Evolutionary conservation across 2,113 vertebrate species (phyloP).

Genomic region (Neopipo cinnamomea): DNA sequence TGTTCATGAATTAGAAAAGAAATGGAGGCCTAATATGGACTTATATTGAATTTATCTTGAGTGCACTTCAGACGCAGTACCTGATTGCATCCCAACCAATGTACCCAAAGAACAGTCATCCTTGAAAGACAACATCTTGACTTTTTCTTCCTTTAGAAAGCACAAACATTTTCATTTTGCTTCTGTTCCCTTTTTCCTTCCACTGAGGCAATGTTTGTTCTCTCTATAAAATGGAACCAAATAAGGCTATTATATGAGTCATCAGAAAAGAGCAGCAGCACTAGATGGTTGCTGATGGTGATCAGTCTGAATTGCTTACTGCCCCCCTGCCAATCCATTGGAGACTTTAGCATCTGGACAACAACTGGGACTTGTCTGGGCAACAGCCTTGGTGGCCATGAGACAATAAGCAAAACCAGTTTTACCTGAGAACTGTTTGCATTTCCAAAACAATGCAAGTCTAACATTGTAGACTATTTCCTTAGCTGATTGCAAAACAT

Average conservation of each 20-base stretch:
- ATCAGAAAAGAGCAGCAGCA: constrained; percentile 12
- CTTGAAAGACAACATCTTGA: background rate
- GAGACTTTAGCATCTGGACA: background rate
- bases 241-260: constrained; percentile 21
- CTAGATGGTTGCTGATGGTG: background rate
- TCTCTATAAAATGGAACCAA: background rate
- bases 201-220: background rate
- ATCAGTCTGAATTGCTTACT: background rate
- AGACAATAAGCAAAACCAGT: background rate
- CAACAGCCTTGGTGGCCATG: background rate
- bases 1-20: background rate
- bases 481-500: background rate
- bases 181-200: constrained; percentile 3
- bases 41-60: background rate
- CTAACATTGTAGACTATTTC: background rate
- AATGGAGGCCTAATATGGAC: background rate
- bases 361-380: background rate
- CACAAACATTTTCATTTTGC: background rate
- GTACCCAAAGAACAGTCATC: background rate
- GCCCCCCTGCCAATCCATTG: background rate
- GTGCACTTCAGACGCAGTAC: background rate
- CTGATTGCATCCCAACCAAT: background rate
- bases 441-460: background rate
- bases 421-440: background rate
- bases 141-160: background rate